Evolutionary conservation across 2,888 invertebrate genomes (phyloP).

Genomic region (Hypercompe scribonia): DNA sequence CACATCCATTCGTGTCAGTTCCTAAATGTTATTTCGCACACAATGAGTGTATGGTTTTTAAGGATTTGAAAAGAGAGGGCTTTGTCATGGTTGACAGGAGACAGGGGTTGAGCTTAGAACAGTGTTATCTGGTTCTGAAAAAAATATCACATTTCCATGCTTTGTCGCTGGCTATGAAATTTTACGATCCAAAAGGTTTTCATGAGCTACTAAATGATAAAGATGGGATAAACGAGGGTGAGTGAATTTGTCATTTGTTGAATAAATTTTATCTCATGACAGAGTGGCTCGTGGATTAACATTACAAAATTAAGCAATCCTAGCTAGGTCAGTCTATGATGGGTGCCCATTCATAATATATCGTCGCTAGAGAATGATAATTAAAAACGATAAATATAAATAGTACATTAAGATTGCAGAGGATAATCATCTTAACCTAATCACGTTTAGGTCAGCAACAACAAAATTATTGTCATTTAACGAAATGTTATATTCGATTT

Average conservation of each 20-base stretch:
- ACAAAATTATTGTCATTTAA: too few relatives aligned
- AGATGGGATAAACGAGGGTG: constrained; percentile 82
- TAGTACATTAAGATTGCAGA: too few relatives aligned
- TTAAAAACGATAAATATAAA: too few relatives aligned
- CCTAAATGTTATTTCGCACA: constrained; percentile 88
- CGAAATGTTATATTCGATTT: too few relatives aligned
- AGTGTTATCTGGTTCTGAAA: constrained; percentile 87
- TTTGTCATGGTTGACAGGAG: constrained; percentile 89
- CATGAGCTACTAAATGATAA: constrained; percentile 80
- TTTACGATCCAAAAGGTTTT: constrained; percentile 85
- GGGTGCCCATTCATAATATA: too few relatives aligned
- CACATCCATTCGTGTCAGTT: constrained; percentile 83
- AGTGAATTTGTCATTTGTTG: constrained; percentile 8
- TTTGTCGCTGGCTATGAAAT: constrained; percentile 88
- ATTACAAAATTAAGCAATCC: too few relatives aligned
- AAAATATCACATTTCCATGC: constrained; percentile 89
- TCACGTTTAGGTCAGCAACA: too few relatives aligned
- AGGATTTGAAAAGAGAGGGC: constrained; percentile 88
- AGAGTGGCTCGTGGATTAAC: too few relatives aligned
- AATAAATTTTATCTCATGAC: not conserved
- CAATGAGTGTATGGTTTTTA: constrained; percentile 86
- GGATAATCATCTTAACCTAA: too few relatives aligned
- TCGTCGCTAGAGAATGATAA: too few relatives aligned
- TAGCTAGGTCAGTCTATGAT: too few relatives aligned
- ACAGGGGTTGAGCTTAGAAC: constrained; percentile 87